Evolutionary conservation across 35 echinoderm and acorn worm genomes (phyloP).

Genomic region (Ophioderma brevispina): DNA sequence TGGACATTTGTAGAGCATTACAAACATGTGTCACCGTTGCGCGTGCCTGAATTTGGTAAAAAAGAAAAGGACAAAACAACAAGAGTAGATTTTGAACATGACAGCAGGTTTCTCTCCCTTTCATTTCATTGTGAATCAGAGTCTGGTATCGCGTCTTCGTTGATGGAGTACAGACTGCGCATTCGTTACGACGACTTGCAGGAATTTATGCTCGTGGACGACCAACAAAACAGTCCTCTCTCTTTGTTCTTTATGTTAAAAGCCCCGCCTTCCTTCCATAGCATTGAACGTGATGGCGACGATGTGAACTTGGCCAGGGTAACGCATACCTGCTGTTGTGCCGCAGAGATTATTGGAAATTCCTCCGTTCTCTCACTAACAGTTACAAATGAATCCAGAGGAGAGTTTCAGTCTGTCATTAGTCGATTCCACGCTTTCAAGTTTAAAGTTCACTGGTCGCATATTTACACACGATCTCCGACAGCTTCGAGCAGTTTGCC

Average conservation of each 20-base stretch:
- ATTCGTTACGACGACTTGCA: constrained; percentile 1
- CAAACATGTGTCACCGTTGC: background rate
- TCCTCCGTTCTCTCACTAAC: background rate
- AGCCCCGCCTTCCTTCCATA: background rate
- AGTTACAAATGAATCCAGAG: background rate
- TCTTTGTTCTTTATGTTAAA: background rate
- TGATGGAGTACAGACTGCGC: background rate
- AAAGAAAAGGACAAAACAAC: background rate
- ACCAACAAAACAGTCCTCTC: background rate
- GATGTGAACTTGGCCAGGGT: too few relatives aligned
- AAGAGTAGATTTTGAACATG: background rate
- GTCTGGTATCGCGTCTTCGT: too few relatives aligned
- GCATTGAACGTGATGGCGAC: background rate
- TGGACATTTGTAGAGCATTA: background rate
- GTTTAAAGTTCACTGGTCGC: background rate
- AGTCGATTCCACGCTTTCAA: background rate
- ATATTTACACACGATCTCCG: background rate
- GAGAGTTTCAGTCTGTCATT: background rate
- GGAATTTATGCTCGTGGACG: background rate
- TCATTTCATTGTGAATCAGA: background rate
- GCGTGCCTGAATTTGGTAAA: background rate
- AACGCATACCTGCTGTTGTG: too few relatives aligned
- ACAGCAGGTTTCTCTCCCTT: background rate
- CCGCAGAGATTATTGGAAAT: background rate
- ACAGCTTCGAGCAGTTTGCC: background rate